Base-by-base conservation (phyloP, 1,140 invertebrate genomes). In the Anadara kagoshimensis region DNA sequence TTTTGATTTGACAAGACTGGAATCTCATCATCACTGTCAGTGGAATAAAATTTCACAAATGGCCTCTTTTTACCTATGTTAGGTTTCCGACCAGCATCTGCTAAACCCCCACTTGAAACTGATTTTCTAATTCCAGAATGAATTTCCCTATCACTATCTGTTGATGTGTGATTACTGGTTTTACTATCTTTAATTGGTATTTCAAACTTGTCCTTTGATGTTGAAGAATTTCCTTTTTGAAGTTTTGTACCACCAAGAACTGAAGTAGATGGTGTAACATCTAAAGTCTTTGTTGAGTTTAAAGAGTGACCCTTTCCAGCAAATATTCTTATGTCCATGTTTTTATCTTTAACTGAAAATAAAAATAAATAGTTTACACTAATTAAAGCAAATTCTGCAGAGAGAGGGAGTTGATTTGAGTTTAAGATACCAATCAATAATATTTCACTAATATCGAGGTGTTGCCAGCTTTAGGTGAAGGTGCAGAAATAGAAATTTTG, bases 281-380 rank as follows among this genome's bases (percentile, higher is more conserved):
- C 43, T 22, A n/a, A 45, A 10, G 36, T 44, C 7, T 11, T 7
- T 41, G n/a, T 45, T 8, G 41, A 11, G n/a, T 20, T 49, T 24
- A 71, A 22, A 0, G 66, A 22, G 53, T 75, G 62, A n/a, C 67
- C 73, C 61, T 75, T 70, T 29, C 73, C 73, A 45, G 59, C 51
- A 65, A 70, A 75, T 43, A 56, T 44, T 22, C 73, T 47, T n/a
- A 75, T 75, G 22, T 75, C 73, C 51, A 64, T 69, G 26, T 67
- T 75, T 59, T 18, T 45, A 24, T 67, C 67, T 47, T 61, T 75
- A 3, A 36, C 29, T 36, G 7, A 36, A 36, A 36, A 36, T 36
- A 3, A 36, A 36, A 36, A 7, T 3, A 36, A 3, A 36, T 36
- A 36, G 29, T 36, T 36, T 36, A 7, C 7, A n/a, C n/a, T n/a